Evolutionary conservation across 2,113 vertebrate genomes (phyloP), one percentile per base, ranked within the genome.

Genomic region (Nerophis ophidion): DNA sequence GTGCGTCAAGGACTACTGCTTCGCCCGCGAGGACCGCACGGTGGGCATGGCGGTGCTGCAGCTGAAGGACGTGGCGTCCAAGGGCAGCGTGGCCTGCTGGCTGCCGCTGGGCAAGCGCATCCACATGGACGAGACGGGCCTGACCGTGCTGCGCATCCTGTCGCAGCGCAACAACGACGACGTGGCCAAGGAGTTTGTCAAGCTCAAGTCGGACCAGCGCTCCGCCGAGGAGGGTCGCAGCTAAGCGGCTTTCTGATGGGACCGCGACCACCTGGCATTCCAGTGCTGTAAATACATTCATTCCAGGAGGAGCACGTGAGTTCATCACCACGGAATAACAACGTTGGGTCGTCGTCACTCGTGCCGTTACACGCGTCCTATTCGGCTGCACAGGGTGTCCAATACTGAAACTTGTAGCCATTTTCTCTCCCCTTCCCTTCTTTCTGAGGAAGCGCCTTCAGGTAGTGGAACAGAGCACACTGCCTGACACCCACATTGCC

Each of bases 1-100:
- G 63, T 99, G 97, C 2, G 96, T 99, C 68, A 99, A 98, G 81
- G 97, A 98, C 86, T 99, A 99, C 89, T 99, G 97, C 88, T 99
- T 98, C 3, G 97, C 96, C 0, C 92, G 95, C 0, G 97, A 99
- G 86, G 97, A 98, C 81, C 93, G 95, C 61, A 97, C 94, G 0
- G 96, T 98, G 80, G 97, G 96, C 77, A 92, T 98, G 52, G 94
- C 95, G 0, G 95, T 98, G 48, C 86, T 99, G 87, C 97, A 98
- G 88, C 90, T 99, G 45, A 92, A 93, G 0, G 96, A 99, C 53
- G 68, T 99, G 72, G 88, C 88, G 47, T 92, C 94, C 60, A 91
- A 93, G 10, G 93, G 95, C 6, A 95, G 93, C 61, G 90, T 91
- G 0, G 94, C 96, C 64, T 98, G 95, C 88, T 98, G 96, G 96